Conservation (phyloP, 2,797 vertebrate species). For the Gadopsis marmoratus region DNA sequence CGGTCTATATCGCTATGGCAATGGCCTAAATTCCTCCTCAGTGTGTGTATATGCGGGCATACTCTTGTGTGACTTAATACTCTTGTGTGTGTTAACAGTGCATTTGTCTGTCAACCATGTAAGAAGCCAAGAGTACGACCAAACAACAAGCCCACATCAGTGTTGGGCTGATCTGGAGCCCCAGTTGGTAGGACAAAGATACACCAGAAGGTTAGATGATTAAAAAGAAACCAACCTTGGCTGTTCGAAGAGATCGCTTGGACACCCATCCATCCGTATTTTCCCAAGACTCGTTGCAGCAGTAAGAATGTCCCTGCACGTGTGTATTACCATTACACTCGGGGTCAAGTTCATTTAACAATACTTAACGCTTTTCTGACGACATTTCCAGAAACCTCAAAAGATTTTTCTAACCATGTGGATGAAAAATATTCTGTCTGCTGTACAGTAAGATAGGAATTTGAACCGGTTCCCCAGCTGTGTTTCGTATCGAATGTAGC, state of each 20-base stretch:
- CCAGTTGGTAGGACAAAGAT: not conserved
- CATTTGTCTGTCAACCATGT: not conserved
- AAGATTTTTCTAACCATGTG: too few species aligned
- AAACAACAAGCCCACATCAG: too few species aligned
- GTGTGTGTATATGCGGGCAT: conserved; percentile 3
- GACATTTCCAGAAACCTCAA: too few species aligned
- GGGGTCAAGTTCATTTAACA: not conserved
- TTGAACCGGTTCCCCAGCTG: too few species aligned
- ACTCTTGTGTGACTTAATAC: not conserved
- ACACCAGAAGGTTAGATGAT: not conserved
- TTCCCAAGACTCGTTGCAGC: not conserved
- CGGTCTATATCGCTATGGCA: conserved; percentile 65
- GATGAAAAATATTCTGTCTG: too few species aligned
- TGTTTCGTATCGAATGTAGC: rapidly evolving
- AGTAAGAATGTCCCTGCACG: too few species aligned
- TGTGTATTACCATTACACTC: not conserved
- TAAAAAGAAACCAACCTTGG: not conserved
- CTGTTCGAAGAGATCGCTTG: not conserved
- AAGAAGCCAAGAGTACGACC: not conserved
- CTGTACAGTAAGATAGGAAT: too few species aligned
- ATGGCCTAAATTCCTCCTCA: conserved; percentile 69
- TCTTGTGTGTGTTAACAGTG: not conserved
- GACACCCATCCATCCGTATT: not conserved
- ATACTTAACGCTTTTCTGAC: not conserved
- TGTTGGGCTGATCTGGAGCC: not conserved